Evolutionary conservation across 2,888 invertebrate genomes (phyloP).

Genomic region (Dynastes grantii): DNA sequence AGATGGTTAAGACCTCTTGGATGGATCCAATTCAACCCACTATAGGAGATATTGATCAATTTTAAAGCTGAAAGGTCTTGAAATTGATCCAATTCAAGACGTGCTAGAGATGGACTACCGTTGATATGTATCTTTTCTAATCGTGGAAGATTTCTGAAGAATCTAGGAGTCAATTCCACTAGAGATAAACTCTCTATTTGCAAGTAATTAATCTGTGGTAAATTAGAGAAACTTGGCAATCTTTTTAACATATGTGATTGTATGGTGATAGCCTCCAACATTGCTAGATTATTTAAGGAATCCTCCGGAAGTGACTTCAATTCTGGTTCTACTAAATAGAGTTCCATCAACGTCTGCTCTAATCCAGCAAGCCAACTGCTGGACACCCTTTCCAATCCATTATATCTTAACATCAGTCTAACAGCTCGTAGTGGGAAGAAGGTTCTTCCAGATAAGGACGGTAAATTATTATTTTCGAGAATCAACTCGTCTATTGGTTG

Average conservation of each 20-base stretch:
- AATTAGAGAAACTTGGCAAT: constrained; percentile 81
- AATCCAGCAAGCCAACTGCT: constrained; percentile 87
- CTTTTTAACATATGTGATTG: constrained; percentile 84
- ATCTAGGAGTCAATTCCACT: constrained; percentile 78
- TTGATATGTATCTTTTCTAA: constrained; percentile 84
- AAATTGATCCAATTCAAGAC: constrained; percentile 83
- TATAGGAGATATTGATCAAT: constrained; percentile 83
- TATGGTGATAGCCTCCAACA: constrained; percentile 87
- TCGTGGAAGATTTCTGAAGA: constrained; percentile 80
- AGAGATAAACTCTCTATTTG: constrained; percentile 81
- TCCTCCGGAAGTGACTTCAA: constrained; percentile 85
- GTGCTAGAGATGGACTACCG: constrained; percentile 78
- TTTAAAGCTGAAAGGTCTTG: constrained; percentile 75
- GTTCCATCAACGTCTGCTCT: constrained; percentile 84
- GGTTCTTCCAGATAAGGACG: constrained; percentile 87
- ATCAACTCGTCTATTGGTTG: constrained; percentile 89
- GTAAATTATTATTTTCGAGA: constrained; percentile 89
- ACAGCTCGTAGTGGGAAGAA: constrained; percentile 84
- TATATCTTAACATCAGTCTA: constrained; percentile 87
- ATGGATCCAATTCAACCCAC: constrained; percentile 85
- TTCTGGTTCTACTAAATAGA: constrained; percentile 89
- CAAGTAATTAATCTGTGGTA: constrained; percentile 82
- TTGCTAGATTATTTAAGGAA: constrained; percentile 81
- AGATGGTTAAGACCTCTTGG: constrained; percentile 82
- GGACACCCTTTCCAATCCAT: constrained; percentile 86